Evolutionary conservation across 2,113 vertebrate species (phyloP), one percentile per base, ranked within the genome.

Genomic region (Erythrolamprus reginae): DNA sequence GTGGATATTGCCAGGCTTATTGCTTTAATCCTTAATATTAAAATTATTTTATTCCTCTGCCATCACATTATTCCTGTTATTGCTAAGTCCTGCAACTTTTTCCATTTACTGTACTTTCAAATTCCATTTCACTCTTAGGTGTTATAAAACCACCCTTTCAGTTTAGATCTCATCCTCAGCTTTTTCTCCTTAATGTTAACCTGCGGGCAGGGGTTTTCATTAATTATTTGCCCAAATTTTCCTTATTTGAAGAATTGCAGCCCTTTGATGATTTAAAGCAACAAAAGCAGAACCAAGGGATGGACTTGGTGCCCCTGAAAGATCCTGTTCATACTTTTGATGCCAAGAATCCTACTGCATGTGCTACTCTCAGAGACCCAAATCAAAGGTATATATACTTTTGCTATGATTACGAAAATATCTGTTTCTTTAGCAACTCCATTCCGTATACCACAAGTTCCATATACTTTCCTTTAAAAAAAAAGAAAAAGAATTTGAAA

Each of bases 241-340:
- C 28, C 28, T 56, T 82, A 23, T 87, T 96, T 38, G 0, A 94
- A 97, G 97, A 97, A 56, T 26, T 4, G 1, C 93, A 95, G 55
- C n/a, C n/a, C 48, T 65, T 53, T 70, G 61, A 93, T 56, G 51
- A 90, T 91, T 94, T 95, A 21, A 97, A 97, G 94, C 97, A 93
- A 84, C 94, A 95, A 0, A 89, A 93, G 3, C 77, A 90, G 21
- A 52, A 90, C 88, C 96, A 95, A 87, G 38, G 89, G 88, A 90
- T 91, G 89, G 95, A 96, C 15, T 12, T 90, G 0, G 93, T 95
- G 33, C 88, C 91, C 89, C 92, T 38, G 86, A 93, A 88, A 88
- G 86, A 91, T 48, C 88, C 92, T 19, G 90, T 24, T 33, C 93
- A 94, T 26, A 90, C 90, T 51, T 95, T 94, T 38, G 84, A 87